Conservation (phyloP, 2,888 invertebrate genomes). For the Hecatera dysodea region DNA sequence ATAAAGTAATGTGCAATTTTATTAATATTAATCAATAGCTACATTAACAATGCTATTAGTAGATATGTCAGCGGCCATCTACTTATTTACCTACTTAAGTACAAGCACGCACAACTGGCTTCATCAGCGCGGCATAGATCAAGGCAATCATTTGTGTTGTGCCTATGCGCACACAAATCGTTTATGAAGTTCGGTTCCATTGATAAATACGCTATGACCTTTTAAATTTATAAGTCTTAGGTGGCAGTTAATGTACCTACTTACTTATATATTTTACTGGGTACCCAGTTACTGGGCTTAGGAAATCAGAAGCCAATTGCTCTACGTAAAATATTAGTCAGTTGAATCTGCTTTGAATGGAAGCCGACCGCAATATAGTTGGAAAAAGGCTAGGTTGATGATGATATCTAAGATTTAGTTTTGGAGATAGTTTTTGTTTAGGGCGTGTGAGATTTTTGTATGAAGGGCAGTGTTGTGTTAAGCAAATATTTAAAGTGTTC, state of each 20-base stretch:
- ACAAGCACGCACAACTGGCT: conserved; percentile 44
- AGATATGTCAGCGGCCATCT: conserved; percentile 31
- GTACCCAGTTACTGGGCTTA: too few species aligned
- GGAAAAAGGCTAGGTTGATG: too few species aligned
- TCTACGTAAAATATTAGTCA: too few species aligned
- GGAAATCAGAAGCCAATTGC: too few species aligned
- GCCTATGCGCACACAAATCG: conserved; percentile 49
- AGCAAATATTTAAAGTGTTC: conserved; percentile 3
- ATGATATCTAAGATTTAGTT: neutral
- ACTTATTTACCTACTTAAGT: conserved; percentile 30
- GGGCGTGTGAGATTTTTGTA: too few species aligned
- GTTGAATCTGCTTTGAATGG: too few species aligned
- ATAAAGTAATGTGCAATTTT: conserved; percentile 14
- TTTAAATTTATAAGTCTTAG: conserved; percentile 29
- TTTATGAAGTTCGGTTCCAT: conserved; percentile 58
- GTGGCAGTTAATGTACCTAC: conserved; percentile 7
- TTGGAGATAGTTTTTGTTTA: neutral
- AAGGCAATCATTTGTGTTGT: conserved; percentile 72
- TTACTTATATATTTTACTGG: neutral
- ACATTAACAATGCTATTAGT: conserved; percentile 36
- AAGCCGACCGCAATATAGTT: too few species aligned
- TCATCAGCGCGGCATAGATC: conserved; percentile 73
- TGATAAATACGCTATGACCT: conserved; percentile 46
- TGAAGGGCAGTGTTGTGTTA: neutral
- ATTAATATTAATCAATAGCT: conserved; percentile 36